Evolutionary conservation across 2,888 invertebrate species (phyloP).

Genomic region (Clunio marinus): DNA sequence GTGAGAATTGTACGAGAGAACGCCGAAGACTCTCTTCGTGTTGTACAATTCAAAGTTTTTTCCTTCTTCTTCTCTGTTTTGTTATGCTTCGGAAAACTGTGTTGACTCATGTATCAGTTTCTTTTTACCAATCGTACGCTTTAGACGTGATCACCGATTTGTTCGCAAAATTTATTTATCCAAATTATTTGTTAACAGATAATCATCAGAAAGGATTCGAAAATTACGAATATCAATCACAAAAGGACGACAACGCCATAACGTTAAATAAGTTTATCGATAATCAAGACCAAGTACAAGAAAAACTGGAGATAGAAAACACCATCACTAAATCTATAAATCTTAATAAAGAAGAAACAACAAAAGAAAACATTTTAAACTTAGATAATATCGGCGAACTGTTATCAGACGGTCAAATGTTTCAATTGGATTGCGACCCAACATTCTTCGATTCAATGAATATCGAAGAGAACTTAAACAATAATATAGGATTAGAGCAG

Average conservation of each 20-base stretch:
- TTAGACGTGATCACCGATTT: constrained; percentile 16
- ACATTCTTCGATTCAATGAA: constrained; percentile 8
- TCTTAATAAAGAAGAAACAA: constrained; percentile 13
- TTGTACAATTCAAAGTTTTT: too few species aligned
- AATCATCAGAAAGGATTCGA: constrained; percentile 28
- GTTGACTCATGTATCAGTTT: constrained; percentile 24
- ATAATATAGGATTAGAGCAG: constrained; percentile 18
- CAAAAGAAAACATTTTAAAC: neutral
- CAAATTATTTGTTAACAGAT: constrained; percentile 12
- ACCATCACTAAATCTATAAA: neutral
- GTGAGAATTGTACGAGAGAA: too few species aligned
- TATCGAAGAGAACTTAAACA: constrained; percentile 20
- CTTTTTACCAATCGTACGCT: neutral
- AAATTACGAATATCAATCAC: constrained; percentile 11
- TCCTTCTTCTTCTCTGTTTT: constrained; percentile 15
- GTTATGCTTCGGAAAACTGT: constrained; percentile 2
- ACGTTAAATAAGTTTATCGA: constrained; percentile 2
- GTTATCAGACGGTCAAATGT: constrained; percentile 36
- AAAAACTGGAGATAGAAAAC: neutral
- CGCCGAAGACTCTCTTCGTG: neutral
- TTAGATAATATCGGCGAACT: constrained; percentile 8
- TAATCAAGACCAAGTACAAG: constrained; percentile 11
- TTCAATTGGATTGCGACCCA: constrained; percentile 32
- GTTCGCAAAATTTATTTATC: constrained; percentile 4
- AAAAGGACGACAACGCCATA: neutral